Conservation (phyloP, 2,113 vertebrate genomes). For the Actenoides hombroni region DNA sequence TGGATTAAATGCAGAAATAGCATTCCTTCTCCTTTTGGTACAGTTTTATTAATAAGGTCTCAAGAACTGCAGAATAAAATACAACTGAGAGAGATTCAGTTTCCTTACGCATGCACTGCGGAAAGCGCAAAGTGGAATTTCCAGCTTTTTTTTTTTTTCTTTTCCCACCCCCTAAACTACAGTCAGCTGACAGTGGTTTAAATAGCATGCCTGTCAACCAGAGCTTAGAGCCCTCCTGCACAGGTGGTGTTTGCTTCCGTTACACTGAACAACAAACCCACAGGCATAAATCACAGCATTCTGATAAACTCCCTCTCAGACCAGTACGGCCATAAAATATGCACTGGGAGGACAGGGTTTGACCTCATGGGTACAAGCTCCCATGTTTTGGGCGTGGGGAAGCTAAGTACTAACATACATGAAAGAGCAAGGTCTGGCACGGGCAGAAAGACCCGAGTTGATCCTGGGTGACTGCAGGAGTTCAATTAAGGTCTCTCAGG, state of each 20-base stretch:
- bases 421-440: not conserved
- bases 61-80: not conserved
- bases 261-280: not conserved
- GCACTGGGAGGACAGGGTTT: not conserved
- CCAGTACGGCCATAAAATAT: not conserved
- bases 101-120: not conserved
- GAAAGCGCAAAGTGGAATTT: not conserved
- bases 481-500: not conserved
- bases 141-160: not conserved
- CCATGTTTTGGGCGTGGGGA: rapidly evolving
- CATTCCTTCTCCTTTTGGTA: not conserved
- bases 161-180: not conserved
- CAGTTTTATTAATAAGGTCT: not conserved
- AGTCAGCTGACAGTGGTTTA: not conserved
- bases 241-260: not conserved
- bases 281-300: not conserved
- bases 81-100: not conserved
- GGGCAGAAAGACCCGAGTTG: not conserved
- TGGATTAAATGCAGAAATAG: not conserved
- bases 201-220: not conserved
- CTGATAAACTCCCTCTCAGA: not conserved
- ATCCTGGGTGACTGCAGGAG: not conserved
- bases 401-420: not conserved
- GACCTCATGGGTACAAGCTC: not conserved
- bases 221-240: not conserved